These are phyloP conservation scores for Hylaeus anthracinus DNA, from an alignment of 1,140 invertebrate genomes.

Conservation along the genomic window DNA sequence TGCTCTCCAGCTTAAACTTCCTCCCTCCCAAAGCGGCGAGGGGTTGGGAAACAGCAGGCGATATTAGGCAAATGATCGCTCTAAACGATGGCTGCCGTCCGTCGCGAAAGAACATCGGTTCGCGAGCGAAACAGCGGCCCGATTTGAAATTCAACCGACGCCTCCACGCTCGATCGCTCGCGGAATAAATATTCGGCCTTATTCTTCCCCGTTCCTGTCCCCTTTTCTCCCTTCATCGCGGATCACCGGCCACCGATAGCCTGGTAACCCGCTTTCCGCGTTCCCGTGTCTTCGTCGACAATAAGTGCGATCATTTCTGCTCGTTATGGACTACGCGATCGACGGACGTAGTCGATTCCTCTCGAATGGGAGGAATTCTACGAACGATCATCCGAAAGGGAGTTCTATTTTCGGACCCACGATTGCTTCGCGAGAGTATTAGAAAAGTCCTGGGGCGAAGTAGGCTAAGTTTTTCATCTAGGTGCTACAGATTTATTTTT, in stretches of 20 bases:
- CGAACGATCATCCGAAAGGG: neutral
- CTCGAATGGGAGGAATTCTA: neutral
- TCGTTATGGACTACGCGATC: constrained; percentile 5
- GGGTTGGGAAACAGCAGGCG: neutral
- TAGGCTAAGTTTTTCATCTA: no score
- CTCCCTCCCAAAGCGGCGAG: no score
- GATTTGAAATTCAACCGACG: constrained; percentile 62
- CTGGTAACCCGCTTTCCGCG: constrained; percentile 58
- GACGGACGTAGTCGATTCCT: neutral
- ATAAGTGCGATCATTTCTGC: constrained; percentile 6
- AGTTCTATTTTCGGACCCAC: no score
- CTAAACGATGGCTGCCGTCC: neutral
- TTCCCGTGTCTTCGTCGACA: neutral
- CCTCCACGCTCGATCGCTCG: constrained; percentile 53
- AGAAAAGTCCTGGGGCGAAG: no score
- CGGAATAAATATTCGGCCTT: constrained; percentile 54
- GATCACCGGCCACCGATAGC: constrained; percentile 38
- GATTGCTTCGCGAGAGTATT: no score
- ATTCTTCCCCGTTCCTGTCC: constrained; percentile 21
- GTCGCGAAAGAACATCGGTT: constrained; percentile 4
- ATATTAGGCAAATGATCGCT: neutral
- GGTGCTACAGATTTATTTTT: no score
- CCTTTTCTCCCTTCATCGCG: constrained; percentile 29
- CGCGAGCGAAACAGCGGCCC: constrained; percentile 18
- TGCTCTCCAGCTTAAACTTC: no score